These are phyloP conservation scores for Dryococelus australis DNA, from an alignment of 2,888 invertebrate species.

Conservation along the genomic window DNA sequence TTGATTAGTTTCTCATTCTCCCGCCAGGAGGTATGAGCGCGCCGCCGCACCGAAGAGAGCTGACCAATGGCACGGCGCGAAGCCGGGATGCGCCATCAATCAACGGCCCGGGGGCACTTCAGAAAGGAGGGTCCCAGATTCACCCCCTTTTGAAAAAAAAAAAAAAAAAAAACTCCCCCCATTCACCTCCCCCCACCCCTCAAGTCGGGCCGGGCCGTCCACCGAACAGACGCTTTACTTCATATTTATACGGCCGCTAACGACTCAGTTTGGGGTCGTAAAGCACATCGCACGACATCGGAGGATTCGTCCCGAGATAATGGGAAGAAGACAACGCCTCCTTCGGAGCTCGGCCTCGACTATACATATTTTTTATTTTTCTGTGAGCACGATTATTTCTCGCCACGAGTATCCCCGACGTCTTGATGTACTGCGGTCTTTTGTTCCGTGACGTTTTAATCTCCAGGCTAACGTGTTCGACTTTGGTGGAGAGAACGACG, in stretches of 20 bases:
- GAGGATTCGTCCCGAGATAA: neutral
- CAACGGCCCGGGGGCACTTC: neutral
- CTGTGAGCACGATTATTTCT: neutral
- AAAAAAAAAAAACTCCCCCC: too few species aligned
- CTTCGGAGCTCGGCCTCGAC: neutral
- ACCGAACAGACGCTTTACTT: conserved; percentile 10
- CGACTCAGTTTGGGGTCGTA: conserved; percentile 9
- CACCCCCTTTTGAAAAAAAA: too few species aligned
- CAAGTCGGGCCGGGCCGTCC: neutral
- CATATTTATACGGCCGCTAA: conserved; percentile 8
- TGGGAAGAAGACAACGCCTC: neutral
- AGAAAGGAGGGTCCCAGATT: neutral
- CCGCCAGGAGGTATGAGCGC: neutral
- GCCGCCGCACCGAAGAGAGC: neutral
- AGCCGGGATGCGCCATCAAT: neutral
- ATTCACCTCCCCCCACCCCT: neutral
- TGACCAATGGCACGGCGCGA: neutral
- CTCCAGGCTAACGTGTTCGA: conserved; percentile 29
- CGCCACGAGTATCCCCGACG: too few species aligned
- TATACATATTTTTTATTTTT: neutral
- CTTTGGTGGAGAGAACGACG: neutral
- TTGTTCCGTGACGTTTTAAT: conserved; percentile 43
- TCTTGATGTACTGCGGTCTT: conserved; percentile 39
- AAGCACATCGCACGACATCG: neutral
- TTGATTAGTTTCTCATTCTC: conserved; percentile 1